A percentile compares a stretch with the other conserved stretches of the same genome.
Evolutionary conservation across 2,113 vertebrate genomes (phyloP).

Genomic region (Cephalopterus ornatus): DNA sequence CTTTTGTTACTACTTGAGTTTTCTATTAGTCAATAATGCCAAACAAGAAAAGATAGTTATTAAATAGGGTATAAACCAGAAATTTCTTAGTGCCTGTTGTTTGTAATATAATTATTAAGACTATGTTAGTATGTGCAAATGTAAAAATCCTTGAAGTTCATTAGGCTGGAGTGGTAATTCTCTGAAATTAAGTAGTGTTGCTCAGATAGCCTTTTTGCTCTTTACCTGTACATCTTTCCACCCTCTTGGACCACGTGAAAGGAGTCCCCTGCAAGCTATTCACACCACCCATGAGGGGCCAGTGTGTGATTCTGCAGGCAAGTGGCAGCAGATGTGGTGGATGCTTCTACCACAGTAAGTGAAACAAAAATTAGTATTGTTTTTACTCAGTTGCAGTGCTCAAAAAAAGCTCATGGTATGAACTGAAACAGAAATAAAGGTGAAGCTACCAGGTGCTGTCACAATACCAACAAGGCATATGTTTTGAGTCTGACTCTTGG

Average conservation of each 20-base stretch:
- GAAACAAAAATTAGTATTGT: too few relatives aligned
- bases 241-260: neutral
- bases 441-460: neutral
- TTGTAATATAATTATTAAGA: neutral
- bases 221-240: neutral
- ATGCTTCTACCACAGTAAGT: neutral
- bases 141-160: neutral
- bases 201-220: neutral
- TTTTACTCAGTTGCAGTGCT: neutral
- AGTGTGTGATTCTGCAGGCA: neutral
- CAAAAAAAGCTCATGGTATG: neutral
- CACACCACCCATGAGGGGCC: rapidly evolving
- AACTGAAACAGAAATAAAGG: neutral
- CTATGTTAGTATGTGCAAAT: neutral
- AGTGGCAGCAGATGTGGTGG: neutral
- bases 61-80: neutral
- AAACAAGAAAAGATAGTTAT: neutral
- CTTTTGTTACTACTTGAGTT: neutral
- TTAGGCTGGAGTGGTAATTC: rapidly evolving
- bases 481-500: neutral
- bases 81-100: neutral
- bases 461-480: too few relatives aligned
- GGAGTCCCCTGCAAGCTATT: neutral
- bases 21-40: neutral
- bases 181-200: neutral